Evolutionary conservation across 1,140 invertebrate species (phyloP), one percentile per base, ranked within the genome.

Genomic region (Oppia nitens): DNA sequence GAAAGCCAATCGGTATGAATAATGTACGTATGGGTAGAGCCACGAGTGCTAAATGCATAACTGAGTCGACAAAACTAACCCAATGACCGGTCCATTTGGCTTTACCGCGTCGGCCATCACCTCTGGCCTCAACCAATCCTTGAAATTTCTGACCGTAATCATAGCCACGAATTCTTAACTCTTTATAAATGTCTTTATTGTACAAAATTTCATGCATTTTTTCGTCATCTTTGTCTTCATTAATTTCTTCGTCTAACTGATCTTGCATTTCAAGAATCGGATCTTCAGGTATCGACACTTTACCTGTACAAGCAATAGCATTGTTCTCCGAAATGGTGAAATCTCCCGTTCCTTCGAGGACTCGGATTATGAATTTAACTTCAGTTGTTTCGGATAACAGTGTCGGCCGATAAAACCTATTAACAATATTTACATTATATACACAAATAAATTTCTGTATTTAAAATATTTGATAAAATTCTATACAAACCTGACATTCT

Each of bases 311-410:
- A 17, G 81, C 82, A 12, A 91, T 74, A 24, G 80, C 77, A 21
- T 83, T 87, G 63, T 82, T 81, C 74, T 96, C 91, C 63, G 82
- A 82, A 26, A 98, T 82, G 68, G 95, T 88, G 76, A 96, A 97
- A 49, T 87, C 79, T 12, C 89, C 89, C 27, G 79, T 83, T 24
- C 82, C 84, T 64, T 85, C 82, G 63, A 93, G 84, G 50, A 96
- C 82, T 65, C 83, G 90, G 2, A 95, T 78, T 12, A 87, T 73
- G 66, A 96, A 60, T 20, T 50, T 47, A 24, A 51, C 32, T 88
- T 64, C 84, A 86, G 3, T 92, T 81, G 1, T 78, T 24, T 60
- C 59, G 74, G 17, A 79, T 72, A 74, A 77, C 65, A 97, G 90
- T 0, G 92, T 96, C 12, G 92, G 91, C 52, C 87, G 78, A 61